Percentiles rank a stretch among this genome's conserved stretches.
Evolutionary conservation across 2,113 vertebrate genomes (phyloP).

Genomic region (Myrmecobius fasciatus): DNA sequence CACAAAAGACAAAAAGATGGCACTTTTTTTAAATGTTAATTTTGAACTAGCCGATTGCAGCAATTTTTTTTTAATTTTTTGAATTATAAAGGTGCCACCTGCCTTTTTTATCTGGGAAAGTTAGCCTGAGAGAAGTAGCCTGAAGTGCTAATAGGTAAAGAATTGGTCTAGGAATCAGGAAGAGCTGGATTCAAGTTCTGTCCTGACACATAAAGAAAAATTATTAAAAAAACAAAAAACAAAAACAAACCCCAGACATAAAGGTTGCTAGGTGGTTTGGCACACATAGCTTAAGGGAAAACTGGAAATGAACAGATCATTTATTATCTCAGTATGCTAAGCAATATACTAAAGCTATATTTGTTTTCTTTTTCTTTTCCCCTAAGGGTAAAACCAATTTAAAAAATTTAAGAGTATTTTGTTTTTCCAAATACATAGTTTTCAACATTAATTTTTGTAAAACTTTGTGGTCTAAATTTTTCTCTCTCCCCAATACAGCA

Average conservation of each 20-base stretch:
- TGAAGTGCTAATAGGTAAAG: neutral
- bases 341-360: neutral
- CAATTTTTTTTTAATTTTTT: conserved; percentile 10
- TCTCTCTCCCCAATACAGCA: too few relatives aligned
- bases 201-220: neutral
- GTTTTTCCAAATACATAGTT: too few relatives aligned
- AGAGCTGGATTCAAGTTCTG: neutral
- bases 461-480: too few relatives aligned
- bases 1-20: neutral
- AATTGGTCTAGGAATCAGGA: neutral
- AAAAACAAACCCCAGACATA: too few relatives aligned
- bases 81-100: neutral
- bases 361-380: too few relatives aligned
- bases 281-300: too few relatives aligned
- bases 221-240: too few relatives aligned
- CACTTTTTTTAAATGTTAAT: neutral
- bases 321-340: neutral
- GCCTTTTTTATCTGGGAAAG: conserved; percentile 22
- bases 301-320: neutral
- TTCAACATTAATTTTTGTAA: too few relatives aligned
- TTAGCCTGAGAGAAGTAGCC: neutral
- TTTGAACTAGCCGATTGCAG: conserved; percentile 50
- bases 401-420: too few relatives aligned
- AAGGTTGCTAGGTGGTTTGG: too few relatives aligned
- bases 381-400: too few relatives aligned